Evolutionary conservation across 2,113 vertebrate genomes (phyloP).

Genomic region (Sebastes fasciatus): DNA sequence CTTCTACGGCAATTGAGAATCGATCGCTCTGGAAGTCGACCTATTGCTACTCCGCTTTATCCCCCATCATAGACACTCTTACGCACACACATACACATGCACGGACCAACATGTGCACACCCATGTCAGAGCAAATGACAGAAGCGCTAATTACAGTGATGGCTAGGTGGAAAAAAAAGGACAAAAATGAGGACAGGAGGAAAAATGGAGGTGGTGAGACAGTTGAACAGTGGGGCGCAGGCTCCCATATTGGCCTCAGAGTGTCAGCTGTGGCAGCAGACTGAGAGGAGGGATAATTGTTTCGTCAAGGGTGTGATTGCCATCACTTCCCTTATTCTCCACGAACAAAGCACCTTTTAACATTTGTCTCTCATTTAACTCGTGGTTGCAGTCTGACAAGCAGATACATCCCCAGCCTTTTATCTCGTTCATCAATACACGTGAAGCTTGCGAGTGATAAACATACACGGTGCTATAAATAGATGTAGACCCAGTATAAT

Average conservation of each 20-base stretch:
- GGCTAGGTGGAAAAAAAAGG: conserved; percentile 57
- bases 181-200: conserved; percentile 44
- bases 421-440: conserved; percentile 26
- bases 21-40: conserved; percentile 73
- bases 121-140: conserved; percentile 67
- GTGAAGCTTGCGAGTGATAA: background rate
- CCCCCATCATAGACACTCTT: conserved; percentile 21
- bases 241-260: conserved; percentile 45
- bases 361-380: conserved; percentile 59
- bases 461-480: background rate
- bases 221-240: conserved; percentile 54
- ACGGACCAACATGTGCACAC: conserved; percentile 34
- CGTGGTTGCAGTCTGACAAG: conserved; percentile 27
- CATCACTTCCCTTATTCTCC: conserved; percentile 63
- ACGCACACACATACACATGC: conserved; percentile 30
- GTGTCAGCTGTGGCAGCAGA: conserved; percentile 65
- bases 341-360: conserved; percentile 65
- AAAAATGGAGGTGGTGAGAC: conserved; percentile 51
- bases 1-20: conserved; percentile 78
- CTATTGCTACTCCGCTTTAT: conserved; percentile 66
- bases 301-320: conserved; percentile 77
- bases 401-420: conserved; percentile 13
- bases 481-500: background rate
- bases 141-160: conserved; percentile 75
- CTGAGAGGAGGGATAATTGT: conserved; percentile 73